phyloP scores from a whole-genome alignment of 2,797 vertebrate species.

The Artibeus jamaicensis region DNA sequence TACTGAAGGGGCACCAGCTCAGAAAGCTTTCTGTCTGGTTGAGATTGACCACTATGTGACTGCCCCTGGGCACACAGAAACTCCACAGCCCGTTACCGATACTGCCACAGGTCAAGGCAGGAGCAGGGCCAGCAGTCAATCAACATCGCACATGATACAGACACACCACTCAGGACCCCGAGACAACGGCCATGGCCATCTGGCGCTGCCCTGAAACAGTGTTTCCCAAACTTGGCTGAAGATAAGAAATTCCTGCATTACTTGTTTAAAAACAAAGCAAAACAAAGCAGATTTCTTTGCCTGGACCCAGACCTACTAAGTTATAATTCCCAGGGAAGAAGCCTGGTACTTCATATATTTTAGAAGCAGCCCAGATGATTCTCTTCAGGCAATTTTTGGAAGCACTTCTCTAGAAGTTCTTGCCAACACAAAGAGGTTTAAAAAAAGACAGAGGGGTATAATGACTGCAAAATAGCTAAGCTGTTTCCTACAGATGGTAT shows the following conservation, averaged over 20 bases:
- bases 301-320: background rate
- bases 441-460: background rate
- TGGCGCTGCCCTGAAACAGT: background rate
- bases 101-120: background rate
- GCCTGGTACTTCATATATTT: background rate
- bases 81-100: background rate
- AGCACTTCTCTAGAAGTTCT: background rate
- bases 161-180: background rate
- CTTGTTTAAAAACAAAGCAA: constrained; percentile 47
- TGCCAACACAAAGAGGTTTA: background rate
- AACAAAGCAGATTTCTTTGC: background rate
- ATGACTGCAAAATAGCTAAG: background rate
- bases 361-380: background rate
- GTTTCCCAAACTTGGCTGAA: background rate
- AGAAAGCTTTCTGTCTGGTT: background rate
- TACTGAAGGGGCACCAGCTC: background rate
- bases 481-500: background rate
- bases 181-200: background rate
- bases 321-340: background rate
- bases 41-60: background rate
- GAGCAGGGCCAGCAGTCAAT: background rate
- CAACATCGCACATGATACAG: background rate
- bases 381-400: background rate
- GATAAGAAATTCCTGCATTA: background rate
- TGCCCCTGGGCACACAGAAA: background rate